These are phyloP conservation scores for Rhinatrema bivittatum DNA, from an alignment of 2,797 vertebrate species.

Conservation along the genomic window DNA sequence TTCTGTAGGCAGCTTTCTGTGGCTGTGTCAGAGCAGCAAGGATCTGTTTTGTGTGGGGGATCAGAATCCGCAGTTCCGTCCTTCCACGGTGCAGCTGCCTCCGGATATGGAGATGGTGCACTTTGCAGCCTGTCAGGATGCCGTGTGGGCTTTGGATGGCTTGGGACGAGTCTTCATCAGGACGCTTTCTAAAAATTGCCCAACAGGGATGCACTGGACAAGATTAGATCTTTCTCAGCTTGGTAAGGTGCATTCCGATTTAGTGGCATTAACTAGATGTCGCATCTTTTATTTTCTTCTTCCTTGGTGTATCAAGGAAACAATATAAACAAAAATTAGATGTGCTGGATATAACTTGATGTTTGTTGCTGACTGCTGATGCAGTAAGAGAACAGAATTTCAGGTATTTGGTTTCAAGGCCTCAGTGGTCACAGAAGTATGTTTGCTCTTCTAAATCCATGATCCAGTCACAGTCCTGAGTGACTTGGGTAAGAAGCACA, in stretches of 20 bases:
- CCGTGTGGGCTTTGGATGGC: conserved; percentile 83
- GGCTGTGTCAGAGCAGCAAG: conserved; percentile 89
- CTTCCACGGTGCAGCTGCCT: conserved; percentile 79
- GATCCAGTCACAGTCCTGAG: too few species aligned
- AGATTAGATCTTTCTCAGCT: conserved; percentile 87
- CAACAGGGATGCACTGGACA: conserved; percentile 85
- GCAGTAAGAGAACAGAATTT: too few species aligned
- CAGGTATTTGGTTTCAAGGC: too few species aligned
- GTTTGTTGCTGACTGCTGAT: background rate
- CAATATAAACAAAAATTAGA: too few species aligned
- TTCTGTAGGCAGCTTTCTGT: conserved; percentile 77
- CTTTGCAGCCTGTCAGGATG: conserved; percentile 80
- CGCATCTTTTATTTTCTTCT: too few species aligned
- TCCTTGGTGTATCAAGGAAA: too few species aligned
- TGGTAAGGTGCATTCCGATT: conserved; percentile 53
- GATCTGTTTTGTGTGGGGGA: conserved; percentile 87
- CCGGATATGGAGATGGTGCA: conserved; percentile 75
- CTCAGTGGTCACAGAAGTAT: too few species aligned
- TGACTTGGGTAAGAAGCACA: too few species aligned
- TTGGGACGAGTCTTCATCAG: conserved; percentile 79
- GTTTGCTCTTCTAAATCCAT: too few species aligned
- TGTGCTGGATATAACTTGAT: background rate
- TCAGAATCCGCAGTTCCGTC: conserved; percentile 76
- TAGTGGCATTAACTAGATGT: background rate
- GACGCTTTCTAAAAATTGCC: conserved; percentile 80